Evolutionary conservation across 2,113 vertebrate genomes (phyloP), one percentile per base, ranked within the genome.

Genomic region (Dromas ardeola): DNA sequence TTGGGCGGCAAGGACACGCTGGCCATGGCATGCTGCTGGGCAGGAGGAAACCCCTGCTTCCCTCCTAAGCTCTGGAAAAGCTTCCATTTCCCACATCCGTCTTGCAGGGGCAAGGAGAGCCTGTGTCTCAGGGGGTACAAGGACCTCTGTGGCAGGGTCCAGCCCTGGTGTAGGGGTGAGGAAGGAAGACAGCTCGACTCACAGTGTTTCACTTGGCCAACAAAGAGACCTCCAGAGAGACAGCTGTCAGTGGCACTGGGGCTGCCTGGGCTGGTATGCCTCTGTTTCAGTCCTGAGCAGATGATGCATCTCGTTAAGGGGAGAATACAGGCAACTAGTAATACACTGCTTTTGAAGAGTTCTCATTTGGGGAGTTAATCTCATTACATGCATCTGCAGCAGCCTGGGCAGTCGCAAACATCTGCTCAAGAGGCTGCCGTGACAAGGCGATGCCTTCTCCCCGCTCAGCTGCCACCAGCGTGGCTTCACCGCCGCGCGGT

Each of bases 401-500:
- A 92, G 76, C 32, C 67, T 30, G 10, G 29, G 52, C 69, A 86
- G 69, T 25, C 9, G 1, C 67, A 71, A 77, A 78, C 34, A 63
- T 59, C 79, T 86, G 59, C 65, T 90, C 26, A 15, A 47, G 76
- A 77, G 47, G 63, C 80, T 74, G 63, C 56, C 2, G 2, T 21
- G 26, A 58, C 1, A 26, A 69, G n/a, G 66, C 10, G 5, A n/a
- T 76, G 55, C 40, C 58, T 74, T 66, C 19, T 79, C 29, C 66
- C 65, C 2, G 2, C 77, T 63, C 76, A 29, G 45, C 63, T 32
- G 66, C 42, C 71, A 27, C 53, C 2, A 0, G 36, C 2, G 0
- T 3, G 69, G 74, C 58, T 3, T 11, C 71, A 11, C 5, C 7
- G 2, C 26, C 0, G 1, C 0, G 0, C 47, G 2, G 4, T 3